Base-by-base conservation (phyloP, 30 jellyfish, hydroid and myxozoan species). In the Hydractinia echinata region DNA sequence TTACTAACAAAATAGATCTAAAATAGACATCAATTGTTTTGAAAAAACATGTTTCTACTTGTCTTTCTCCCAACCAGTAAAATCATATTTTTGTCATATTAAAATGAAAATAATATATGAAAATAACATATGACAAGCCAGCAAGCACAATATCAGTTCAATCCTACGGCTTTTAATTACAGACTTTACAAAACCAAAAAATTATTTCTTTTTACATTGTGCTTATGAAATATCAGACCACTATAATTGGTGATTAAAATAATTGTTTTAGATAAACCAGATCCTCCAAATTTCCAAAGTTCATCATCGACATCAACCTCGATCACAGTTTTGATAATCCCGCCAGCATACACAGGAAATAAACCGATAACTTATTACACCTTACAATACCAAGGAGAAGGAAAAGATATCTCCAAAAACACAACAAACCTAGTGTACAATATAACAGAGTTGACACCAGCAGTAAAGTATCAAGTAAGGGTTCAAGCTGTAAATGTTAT, bases 261-360 rank as follows among this genome's bases (percentile, higher is more conserved):
- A 6, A 1, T 3, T 4, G 18, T 64, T 64, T 44, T 64, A 64
- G 74, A 64, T n/a, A 51, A n/a, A n/a, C 74, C 74, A n/a, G 74
- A 64, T 64, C 6, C 74, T 6, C 74, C 74, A 6, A 13, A 0
- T n/a, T 7, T n/a, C 10, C 10, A n/a, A 51, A n/a, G 4, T 7
- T 7, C 16, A 5, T 6, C 10, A 3, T 6, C 74, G 39, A 13
- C 9, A 7, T 1, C 74, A 7, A 64, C 74, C 0, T 13, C 19
- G 51, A 64, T 64, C 9, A 13, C 39, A 7, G 19, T 64, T 13
- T 7, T 0, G 4, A n/a, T 44, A 51, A 64, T 1, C 2, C 16
- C 74, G 4, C 74, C 74, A 7, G 19, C 39, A 64, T 64, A n/a
- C 39, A 51, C 19, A n/a, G 74, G 74, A 64, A 64, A 64, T 64